These are phyloP conservation scores for Ispidina picta DNA, from an alignment of 2,797 vertebrate species.

Conservation along the genomic window DNA sequence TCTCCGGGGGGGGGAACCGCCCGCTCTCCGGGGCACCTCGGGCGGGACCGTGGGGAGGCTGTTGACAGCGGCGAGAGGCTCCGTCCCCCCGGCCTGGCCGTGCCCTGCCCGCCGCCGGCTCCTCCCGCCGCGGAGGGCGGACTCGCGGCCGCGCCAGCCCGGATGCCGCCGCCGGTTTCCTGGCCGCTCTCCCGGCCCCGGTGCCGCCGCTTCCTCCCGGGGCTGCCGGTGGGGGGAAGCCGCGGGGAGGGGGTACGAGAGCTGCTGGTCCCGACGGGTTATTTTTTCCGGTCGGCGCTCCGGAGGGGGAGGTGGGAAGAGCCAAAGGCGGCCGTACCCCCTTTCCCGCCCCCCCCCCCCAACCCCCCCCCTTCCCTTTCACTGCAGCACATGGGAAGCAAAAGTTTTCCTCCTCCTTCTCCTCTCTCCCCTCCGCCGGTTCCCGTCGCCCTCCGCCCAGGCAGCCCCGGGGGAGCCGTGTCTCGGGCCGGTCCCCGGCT, in stretches of 20 bases:
- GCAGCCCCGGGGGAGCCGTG: not conserved
- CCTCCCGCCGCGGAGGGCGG: not conserved
- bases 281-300: conserved; percentile 15
- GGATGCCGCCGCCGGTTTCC: conserved; percentile 11
- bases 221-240: not conserved
- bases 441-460: not conserved
- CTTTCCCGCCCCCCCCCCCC: not conserved
- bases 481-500: not conserved
- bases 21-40: too few relatives aligned
- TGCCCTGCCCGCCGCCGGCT: not conserved
- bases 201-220: conserved; percentile 28
- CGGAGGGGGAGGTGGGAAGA: not conserved
- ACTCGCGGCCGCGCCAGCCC: not conserved
- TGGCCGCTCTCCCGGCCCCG: not conserved
- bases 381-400: conserved; percentile 37
- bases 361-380: not conserved
- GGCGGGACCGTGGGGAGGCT: not conserved
- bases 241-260: not conserved
- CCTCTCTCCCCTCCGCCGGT: not conserved
- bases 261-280: not conserved
- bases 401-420: conserved; percentile 25
- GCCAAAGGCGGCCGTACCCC: too few relatives aligned
- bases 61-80: not conserved
- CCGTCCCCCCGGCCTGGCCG: too few relatives aligned
- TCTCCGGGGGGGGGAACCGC: not conserved